Conservation (phyloP, 2,113 vertebrate species). For the Parus major region DNA sequence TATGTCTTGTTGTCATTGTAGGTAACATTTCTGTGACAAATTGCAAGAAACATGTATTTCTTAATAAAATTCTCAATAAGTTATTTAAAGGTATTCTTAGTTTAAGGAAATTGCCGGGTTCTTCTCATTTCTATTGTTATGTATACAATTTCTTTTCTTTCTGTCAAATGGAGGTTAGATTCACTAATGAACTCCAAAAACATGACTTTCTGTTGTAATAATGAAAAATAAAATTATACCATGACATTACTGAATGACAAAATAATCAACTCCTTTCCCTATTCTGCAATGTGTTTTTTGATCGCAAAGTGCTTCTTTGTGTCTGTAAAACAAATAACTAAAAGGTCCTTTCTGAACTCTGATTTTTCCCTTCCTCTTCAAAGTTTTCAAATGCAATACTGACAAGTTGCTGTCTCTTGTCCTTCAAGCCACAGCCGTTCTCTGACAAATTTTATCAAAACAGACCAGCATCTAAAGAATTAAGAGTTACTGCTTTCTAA, state of each 20-base stretch:
- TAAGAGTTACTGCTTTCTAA: neutral
- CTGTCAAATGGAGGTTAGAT: constrained; percentile 56
- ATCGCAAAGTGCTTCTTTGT: constrained; percentile 17
- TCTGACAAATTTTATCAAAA: neutral
- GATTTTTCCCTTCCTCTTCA: neutral
- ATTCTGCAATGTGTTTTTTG: constrained; percentile 23
- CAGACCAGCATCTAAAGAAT: neutral
- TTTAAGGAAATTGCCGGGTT: constrained; percentile 18
- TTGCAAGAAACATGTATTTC: constrained; percentile 37
- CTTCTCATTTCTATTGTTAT: constrained; percentile 55
- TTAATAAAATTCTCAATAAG: constrained; percentile 39
- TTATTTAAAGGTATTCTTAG: constrained; percentile 51
- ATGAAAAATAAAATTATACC: constrained; percentile 69
- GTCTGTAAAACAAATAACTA: constrained; percentile 50
- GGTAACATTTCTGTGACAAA: constrained; percentile 51
- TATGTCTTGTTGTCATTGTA: constrained; percentile 50
- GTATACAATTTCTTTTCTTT: neutral
- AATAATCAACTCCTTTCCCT: constrained; percentile 28
- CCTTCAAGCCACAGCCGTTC: neutral
- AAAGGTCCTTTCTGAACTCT: neutral
- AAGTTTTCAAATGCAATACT: neutral
- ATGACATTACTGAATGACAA: constrained; percentile 60
- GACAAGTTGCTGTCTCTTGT: neutral
- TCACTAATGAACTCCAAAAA: constrained; percentile 62
- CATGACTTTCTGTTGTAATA: constrained; percentile 53